Conservation (phyloP, 2,888 invertebrate genomes). For the Orthosia incerta region DNA sequence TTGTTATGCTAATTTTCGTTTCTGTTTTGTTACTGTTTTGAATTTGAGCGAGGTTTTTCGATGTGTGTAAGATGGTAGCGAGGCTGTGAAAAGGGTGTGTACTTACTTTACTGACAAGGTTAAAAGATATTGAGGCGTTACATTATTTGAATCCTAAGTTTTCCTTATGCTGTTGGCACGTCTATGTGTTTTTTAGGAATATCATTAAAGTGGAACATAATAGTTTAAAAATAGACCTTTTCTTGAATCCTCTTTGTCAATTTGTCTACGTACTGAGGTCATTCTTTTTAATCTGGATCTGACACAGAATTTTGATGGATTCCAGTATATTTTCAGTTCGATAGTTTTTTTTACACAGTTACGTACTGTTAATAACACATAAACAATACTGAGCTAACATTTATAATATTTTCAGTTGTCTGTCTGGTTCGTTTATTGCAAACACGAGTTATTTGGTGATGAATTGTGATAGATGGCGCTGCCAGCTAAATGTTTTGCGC, state of each 20-base stretch:
- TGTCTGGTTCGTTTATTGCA: slow-evolving; percentile 48
- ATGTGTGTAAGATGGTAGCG: slow-evolving; percentile 17
- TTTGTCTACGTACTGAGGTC: not conserved
- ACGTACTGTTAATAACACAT: slow-evolving; percentile 6
- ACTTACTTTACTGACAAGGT: slow-evolving; percentile 4
- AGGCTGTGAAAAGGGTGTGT: slow-evolving; percentile 23
- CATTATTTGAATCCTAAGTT: not conserved
- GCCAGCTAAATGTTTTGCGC: slow-evolving; percentile 47
- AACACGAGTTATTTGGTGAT: slow-evolving; percentile 61
- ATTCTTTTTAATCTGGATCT: too few relatives aligned
- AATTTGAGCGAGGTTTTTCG: slow-evolving; percentile 47
- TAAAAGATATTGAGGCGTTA: not conserved
- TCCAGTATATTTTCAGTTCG: not conserved
- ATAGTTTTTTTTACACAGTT: slow-evolving; percentile 1
- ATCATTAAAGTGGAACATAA: not conserved
- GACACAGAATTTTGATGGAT: not conserved
- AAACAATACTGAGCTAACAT: slow-evolving; percentile 40
- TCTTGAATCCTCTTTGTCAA: not conserved
- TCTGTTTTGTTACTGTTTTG: slow-evolving; percentile 59
- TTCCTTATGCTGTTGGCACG: not conserved
- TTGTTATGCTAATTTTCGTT: slow-evolving; percentile 79
- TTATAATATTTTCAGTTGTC: slow-evolving; percentile 60
- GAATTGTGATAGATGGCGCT: slow-evolving; percentile 63
- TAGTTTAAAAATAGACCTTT: not conserved
- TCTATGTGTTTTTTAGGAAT: not conserved